Evolutionary conservation across 2,888 invertebrate species (phyloP), one percentile per base, ranked within the genome.

Genomic region (Callinectes sapidus): DNA sequence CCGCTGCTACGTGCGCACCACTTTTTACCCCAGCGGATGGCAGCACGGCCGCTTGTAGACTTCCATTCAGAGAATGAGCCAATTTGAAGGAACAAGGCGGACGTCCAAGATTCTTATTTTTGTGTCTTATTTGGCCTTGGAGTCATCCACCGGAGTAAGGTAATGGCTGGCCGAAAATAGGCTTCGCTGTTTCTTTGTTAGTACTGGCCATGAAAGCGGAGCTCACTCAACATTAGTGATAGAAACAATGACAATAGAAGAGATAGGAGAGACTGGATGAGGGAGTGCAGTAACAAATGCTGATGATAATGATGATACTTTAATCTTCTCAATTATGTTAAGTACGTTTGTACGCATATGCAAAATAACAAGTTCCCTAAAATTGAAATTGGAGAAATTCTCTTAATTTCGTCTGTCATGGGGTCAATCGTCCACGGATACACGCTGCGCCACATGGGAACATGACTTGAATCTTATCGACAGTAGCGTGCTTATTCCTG

Each of bases 41-140:
- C 35, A 14, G 35, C 35, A 35, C 35, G 16, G 16, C 16, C 18
- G 35, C 81, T 81, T 81, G 81, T 81, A 81, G 35, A 81, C 35
- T 81, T 81, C 35, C 81, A 81, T 81, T 81, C 35, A n/a, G 35
- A 81, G 81, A 32, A n/a, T 81, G 35, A 81, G 81, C 81, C 81
- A 81, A 81, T 81, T 81, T 35, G 13, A 35, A 81, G 81, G 35
- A 81, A 81, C 81, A 81, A 81, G 81, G 35, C 81, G 81, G 35
- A 81, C 81, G 35, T 81, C 35, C 35, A 81, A 35, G 32, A n/a
- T 32, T 81, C 81, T 35, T 81, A 81, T 81, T 81, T 81, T 81
- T 81, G 35, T 81, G 81, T 81, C 81, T 14, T 81, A 81, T 81
- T 81, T 81, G 81, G 81, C 35, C 81, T 35, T 35, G 35, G 35